Percentiles rank a stretch among this genome's conserved stretches.
Evolutionary conservation across 2,797 vertebrate genomes (phyloP).

Genomic region (Hypotaenidia philippensis): DNA sequence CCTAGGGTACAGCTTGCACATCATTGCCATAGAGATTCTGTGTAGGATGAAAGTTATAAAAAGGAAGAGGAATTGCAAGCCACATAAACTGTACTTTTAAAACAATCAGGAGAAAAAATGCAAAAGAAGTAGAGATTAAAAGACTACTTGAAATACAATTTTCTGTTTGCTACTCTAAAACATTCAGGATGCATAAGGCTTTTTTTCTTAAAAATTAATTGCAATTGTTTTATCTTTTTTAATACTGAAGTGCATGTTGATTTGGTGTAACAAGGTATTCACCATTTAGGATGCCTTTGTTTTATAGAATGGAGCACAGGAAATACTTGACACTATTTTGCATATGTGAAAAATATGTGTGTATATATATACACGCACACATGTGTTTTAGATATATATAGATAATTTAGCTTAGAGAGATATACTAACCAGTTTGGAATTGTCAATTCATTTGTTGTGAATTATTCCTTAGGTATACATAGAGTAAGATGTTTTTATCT

Average conservation of each 20-base stretch:
- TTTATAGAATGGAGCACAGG: neutral
- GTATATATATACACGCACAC: too few relatives aligned
- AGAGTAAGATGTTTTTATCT: neutral
- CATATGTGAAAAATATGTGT: neutral
- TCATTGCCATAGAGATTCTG: neutral
- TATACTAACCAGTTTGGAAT: neutral
- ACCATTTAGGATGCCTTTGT: neutral
- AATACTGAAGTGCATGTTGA: neutral
- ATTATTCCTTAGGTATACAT: neutral
- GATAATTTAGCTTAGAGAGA: neutral
- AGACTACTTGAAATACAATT: neutral
- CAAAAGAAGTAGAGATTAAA: neutral
- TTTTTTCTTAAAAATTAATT: neutral
- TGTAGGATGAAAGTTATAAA: neutral
- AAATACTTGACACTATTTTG: neutral
- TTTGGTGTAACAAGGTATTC: neutral
- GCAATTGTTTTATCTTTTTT: neutral
- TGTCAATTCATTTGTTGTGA: neutral
- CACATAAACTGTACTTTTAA: neutral
- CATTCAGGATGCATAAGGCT: fast-evolving
- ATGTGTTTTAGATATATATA: too few relatives aligned
- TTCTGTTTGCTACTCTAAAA: neutral
- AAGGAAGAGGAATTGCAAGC: neutral
- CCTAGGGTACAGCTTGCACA: neutral
- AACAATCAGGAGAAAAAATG: neutral